Evolutionary conservation across 2,888 invertebrate genomes (phyloP).

Genomic region (Brachyptera putata): DNA sequence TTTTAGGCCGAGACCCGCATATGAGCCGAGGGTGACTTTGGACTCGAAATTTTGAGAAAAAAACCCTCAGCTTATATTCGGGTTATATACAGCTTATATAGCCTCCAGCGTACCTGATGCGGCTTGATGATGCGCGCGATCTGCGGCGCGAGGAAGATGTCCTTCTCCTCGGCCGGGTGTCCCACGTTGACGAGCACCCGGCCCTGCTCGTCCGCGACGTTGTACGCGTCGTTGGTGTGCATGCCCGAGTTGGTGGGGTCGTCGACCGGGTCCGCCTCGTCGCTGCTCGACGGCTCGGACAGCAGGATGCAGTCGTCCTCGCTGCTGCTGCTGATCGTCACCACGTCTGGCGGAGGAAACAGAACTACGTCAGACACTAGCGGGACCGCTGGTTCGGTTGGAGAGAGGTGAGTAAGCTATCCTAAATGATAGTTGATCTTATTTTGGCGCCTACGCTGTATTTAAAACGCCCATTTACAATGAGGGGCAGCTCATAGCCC

Average conservation of each 20-base stretch:
- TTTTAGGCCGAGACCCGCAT: too few relatives aligned
- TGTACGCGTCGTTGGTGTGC: slow-evolving; percentile 90
- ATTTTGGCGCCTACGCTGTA: too few relatives aligned
- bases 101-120: slow-evolving; percentile 89
- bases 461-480: too few relatives aligned
- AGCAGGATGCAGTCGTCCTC: slow-evolving; percentile 86
- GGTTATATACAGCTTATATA: too few relatives aligned
- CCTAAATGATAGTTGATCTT: too few relatives aligned
- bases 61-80: too few relatives aligned
- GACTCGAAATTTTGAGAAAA: too few relatives aligned
- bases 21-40: too few relatives aligned
- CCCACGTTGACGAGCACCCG: slow-evolving; percentile 90
- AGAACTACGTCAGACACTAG: too few relatives aligned
- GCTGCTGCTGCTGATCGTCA: slow-evolving; percentile 68
- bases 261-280: slow-evolving; percentile 71
- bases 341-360: slow-evolving; percentile 50
- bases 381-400: too few relatives aligned
- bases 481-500: too few relatives aligned
- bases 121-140: slow-evolving; percentile 90
- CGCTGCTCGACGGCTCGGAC: slow-evolving; percentile 74
- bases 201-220: slow-evolving; percentile 86
- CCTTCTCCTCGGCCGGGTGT: slow-evolving; percentile 84
- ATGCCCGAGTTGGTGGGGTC: slow-evolving; percentile 89
- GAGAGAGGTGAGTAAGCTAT: too few relatives aligned
- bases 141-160: slow-evolving; percentile 88